Evolutionary conservation across 2,113 vertebrate genomes (phyloP).

Genomic region (Daphoenositta chrysoptera): DNA sequence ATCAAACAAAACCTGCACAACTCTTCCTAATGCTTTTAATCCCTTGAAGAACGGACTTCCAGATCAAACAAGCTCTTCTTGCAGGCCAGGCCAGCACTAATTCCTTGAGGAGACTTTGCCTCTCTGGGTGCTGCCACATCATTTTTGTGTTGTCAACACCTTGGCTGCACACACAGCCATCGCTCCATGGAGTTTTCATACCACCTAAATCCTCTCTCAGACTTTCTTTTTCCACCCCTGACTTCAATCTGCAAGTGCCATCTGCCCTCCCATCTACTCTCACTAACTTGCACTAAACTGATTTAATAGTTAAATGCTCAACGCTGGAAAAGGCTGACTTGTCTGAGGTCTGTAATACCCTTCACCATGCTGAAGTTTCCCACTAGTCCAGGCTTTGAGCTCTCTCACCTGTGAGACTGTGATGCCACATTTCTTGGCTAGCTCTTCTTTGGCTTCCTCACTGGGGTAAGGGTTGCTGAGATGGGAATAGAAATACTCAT

Average conservation of each 20-base stretch:
- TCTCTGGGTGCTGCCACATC: not conserved
- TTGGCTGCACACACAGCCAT: not conserved
- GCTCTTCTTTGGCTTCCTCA: slow-evolving; percentile 98
- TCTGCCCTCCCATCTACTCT: not conserved
- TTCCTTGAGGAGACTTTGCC: not conserved
- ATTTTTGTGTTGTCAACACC: not conserved
- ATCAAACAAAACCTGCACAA: not conserved
- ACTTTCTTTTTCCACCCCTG: not conserved
- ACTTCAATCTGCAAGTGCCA: not conserved
- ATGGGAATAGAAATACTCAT: slow-evolving; percentile 99
- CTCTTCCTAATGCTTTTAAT: not conserved
- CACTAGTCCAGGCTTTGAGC: not conserved
- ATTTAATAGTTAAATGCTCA: not conserved
- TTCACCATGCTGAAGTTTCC: not conserved
- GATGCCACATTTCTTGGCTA: slow-evolving; percentile 99
- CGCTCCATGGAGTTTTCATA: not conserved
- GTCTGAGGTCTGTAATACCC: not conserved
- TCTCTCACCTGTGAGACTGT: slow-evolving; percentile 95
- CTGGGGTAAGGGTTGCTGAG: slow-evolving; percentile 99
- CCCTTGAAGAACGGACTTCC: not conserved
- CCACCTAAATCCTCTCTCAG: not conserved
- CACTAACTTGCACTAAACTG: not conserved
- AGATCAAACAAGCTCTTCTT: not conserved
- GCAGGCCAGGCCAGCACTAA: not conserved
- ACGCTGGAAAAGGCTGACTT: not conserved